These are phyloP conservation scores for Eidolon dupreanum DNA, from an alignment of 2,797 vertebrate genomes.

Conservation along the genomic window DNA sequence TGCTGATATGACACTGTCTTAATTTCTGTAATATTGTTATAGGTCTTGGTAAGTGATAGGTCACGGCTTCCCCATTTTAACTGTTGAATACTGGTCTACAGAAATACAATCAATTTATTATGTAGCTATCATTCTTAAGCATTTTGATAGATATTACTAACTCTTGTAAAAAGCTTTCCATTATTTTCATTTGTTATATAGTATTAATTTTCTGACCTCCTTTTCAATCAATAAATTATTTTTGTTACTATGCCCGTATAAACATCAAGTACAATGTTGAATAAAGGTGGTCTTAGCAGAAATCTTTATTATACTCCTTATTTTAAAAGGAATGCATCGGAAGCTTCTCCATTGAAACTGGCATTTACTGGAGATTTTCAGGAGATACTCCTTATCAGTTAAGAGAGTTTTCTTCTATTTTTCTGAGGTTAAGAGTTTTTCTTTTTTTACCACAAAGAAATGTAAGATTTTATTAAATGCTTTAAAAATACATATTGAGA, in stretches of 20 bases:
- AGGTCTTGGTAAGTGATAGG: not conserved
- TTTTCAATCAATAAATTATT: not conserved
- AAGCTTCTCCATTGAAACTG: not conserved
- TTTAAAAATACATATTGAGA: not conserved
- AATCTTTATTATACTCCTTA: not conserved
- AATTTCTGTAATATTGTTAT: not conserved
- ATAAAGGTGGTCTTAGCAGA: not conserved
- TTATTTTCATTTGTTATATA: not conserved
- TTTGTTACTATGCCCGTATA: not conserved
- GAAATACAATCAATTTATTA: not conserved
- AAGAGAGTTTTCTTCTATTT: not conserved
- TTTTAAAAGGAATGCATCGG: not conserved
- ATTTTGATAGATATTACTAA: not conserved
- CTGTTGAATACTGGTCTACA: not conserved
- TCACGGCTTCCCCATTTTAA: not conserved
- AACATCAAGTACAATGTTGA: not conserved
- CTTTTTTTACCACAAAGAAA: not conserved
- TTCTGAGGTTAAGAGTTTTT: not conserved
- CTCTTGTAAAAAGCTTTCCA: not conserved
- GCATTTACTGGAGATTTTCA: not conserved
- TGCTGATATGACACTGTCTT: not conserved
- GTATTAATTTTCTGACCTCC: not conserved
- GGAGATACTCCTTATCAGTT: not conserved
- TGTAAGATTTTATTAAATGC: not conserved
- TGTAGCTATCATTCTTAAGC: not conserved